Conservation (phyloP, 2,113 vertebrate species). For the Baryphthengus martii region DNA sequence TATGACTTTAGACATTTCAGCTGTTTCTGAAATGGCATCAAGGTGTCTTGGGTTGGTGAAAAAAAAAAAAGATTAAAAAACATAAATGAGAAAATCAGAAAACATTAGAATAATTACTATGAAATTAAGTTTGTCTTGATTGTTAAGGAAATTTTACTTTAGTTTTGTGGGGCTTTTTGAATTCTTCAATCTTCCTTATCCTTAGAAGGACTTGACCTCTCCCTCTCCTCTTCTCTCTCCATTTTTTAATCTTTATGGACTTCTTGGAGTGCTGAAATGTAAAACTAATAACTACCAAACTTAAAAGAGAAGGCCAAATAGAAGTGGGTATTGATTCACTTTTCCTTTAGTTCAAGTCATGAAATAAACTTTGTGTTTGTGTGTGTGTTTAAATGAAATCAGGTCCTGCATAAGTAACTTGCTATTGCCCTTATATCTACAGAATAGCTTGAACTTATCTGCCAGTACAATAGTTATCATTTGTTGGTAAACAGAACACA, state of each 20-base stretch:
- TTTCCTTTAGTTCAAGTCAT: background rate
- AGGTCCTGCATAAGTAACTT: background rate
- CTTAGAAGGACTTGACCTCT: background rate
- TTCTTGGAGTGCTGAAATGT: background rate
- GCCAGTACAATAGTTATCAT: background rate
- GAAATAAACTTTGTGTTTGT: background rate
- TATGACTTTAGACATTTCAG: background rate
- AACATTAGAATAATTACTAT: background rate
- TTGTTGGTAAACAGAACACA: background rate
- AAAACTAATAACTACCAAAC: background rate
- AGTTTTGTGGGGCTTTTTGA: fast-evolving
- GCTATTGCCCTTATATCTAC: background rate
- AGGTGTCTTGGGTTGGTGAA: background rate
- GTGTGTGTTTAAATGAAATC: background rate
- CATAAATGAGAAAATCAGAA: background rate
- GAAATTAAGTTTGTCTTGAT: background rate
- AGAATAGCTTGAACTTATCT: background rate
- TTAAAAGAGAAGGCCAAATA: background rate
- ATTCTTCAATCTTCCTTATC: background rate
- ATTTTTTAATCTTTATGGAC: background rate
- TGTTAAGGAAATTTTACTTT: background rate
- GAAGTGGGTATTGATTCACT: background rate
- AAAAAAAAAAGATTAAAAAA: background rate
- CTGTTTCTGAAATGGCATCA: background rate
- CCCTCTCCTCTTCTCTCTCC: background rate